phyloP scores from a whole-genome alignment of 2,797 vertebrate species.

The Enteromius treurensis region DNA sequence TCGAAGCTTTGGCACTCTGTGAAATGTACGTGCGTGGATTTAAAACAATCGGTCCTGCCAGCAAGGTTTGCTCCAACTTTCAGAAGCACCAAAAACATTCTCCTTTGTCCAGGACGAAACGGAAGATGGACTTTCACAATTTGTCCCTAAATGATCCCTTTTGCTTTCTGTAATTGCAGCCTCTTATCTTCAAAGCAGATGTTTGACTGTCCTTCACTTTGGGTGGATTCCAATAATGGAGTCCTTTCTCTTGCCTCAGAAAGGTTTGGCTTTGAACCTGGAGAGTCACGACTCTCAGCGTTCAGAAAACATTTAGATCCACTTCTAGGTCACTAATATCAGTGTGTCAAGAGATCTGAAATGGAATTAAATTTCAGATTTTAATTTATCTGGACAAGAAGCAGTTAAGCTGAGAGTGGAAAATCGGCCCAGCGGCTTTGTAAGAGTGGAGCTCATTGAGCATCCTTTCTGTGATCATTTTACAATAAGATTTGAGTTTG shows the following conservation, averaged over 20 bases:
- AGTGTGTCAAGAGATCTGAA: conserved; percentile 23
- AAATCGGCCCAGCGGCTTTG: neutral
- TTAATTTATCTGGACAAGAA: conserved; percentile 31
- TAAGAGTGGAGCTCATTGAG: neutral
- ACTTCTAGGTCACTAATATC: conserved; percentile 9
- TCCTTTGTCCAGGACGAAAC: neutral
- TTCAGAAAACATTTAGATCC: conserved; percentile 27
- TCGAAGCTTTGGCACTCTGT: conserved; percentile 49
- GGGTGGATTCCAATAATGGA: conserved; percentile 26
- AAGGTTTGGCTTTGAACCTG: conserved; percentile 31
- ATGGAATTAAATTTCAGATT: neutral
- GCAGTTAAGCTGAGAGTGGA: neutral
- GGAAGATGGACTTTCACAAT: neutral
- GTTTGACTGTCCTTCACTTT: conserved; percentile 42
- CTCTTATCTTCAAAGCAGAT: conserved; percentile 43
- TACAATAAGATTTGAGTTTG: neutral
- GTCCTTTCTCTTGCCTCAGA: conserved; percentile 21
- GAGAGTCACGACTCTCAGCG: neutral
- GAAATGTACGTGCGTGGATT: conserved; percentile 46
- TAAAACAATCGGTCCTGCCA: conserved; percentile 24
- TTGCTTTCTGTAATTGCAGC: conserved; percentile 38
- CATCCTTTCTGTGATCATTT: conserved; percentile 8
- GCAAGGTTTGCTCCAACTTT: conserved; percentile 8
- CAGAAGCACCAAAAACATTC: neutral
- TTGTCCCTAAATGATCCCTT: conserved; percentile 37